Percentiles rank a stretch among this genome's conserved stretches.
These are phyloP conservation scores for Gymnothorax javanicus DNA, from an alignment of 2,797 vertebrate genomes.

Conservation along the genomic window DNA sequence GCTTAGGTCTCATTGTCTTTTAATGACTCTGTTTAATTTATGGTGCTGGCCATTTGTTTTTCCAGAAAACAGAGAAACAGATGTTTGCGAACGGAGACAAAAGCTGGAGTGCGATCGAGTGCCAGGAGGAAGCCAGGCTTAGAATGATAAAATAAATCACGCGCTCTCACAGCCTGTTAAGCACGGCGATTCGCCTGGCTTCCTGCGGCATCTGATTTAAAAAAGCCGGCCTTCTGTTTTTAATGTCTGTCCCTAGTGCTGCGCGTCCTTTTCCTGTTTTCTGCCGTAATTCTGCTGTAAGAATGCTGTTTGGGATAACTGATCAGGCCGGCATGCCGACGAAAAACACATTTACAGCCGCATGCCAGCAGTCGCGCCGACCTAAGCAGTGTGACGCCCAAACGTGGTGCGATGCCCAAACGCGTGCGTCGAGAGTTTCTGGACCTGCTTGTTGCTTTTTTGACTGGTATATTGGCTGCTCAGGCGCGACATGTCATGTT, in stretches of 20 bases:
- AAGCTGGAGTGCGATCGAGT: neutral
- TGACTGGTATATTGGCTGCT: neutral
- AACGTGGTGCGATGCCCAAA: too few relatives aligned
- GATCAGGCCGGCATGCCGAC: neutral
- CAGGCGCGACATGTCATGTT: neutral
- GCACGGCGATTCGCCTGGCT: neutral
- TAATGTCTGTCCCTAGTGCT: too few relatives aligned
- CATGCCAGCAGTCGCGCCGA: too few relatives aligned
- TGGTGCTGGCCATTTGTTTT: neutral
- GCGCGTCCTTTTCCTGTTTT: too few relatives aligned
- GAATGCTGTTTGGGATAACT: neutral
- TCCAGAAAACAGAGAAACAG: neutral
- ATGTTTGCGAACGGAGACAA: neutral
- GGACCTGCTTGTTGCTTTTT: neutral
- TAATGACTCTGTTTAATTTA: neutral
- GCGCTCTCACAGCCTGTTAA: neutral
- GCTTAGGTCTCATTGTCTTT: neutral
- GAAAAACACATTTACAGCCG: too few relatives aligned
- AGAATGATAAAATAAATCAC: slow-evolving; percentile 1
- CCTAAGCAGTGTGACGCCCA: too few relatives aligned
- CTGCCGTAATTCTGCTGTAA: neutral
- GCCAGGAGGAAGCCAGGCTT: neutral
- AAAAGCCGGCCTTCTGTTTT: neutral
- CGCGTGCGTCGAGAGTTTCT: too few relatives aligned
- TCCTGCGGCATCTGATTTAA: neutral